A percentile compares a stretch with the other conserved stretches of the same genome.
Conservation (phyloP, 2,888 invertebrate species). For the Tetragonula carbonaria region DNA sequence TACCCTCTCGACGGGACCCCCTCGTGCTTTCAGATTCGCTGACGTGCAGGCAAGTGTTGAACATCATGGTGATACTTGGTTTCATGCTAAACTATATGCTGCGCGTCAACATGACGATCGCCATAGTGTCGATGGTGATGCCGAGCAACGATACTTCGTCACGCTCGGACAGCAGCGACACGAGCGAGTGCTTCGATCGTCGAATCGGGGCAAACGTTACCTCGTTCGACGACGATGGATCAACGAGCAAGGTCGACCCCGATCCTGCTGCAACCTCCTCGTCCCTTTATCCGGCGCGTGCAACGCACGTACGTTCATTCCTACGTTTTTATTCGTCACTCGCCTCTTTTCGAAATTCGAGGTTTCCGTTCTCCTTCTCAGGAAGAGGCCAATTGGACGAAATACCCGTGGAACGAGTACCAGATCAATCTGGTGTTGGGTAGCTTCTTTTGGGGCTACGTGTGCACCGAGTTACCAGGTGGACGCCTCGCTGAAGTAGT, state of each 20-base stretch:
- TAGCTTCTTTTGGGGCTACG: slow-evolving; percentile 96
- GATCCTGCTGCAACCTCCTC: background rate
- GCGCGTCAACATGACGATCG: slow-evolving; percentile 93
- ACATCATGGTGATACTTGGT: slow-evolving; percentile 93
- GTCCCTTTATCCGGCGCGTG: background rate
- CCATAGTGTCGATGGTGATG: slow-evolving; percentile 92
- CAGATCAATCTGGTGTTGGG: slow-evolving; percentile 93
- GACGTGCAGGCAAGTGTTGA: slow-evolving; percentile 92
- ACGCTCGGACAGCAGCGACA: slow-evolving; percentile 51
- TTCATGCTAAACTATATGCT: slow-evolving; percentile 96
- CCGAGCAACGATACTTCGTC: slow-evolving; percentile 73
- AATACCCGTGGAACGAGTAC: slow-evolving; percentile 91
- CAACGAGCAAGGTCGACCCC: background rate
- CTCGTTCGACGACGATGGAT: background rate
- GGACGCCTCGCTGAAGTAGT: slow-evolving; percentile 93
- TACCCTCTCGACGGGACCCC: background rate
- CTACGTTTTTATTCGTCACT: no score
- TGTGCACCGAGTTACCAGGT: slow-evolving; percentile 94
- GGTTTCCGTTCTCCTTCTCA: slow-evolving; percentile 13
- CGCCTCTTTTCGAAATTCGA: background rate
- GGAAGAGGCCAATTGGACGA: slow-evolving; percentile 75
- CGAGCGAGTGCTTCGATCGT: slow-evolving; percentile 10
- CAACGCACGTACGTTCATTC: background rate
- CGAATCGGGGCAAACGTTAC: background rate
- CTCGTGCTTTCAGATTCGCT: slow-evolving; percentile 87